Base-by-base conservation (phyloP, 1,140 invertebrate species). In the Aphaenogaster rudis region DNA sequence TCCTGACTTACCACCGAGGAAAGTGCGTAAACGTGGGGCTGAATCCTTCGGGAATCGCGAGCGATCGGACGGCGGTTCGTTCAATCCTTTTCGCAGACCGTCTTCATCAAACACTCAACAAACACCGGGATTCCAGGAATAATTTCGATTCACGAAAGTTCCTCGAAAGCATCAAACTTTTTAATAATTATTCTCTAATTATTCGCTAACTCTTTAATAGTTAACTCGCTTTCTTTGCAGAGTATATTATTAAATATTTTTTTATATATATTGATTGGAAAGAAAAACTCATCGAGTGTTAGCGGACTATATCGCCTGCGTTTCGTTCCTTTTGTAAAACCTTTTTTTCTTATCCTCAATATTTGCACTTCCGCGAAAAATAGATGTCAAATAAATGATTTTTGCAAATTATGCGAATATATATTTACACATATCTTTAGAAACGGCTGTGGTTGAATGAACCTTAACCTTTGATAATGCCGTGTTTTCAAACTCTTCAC, bases 11-110 rank as follows among this genome's bases (percentile, higher is more conserved):
- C 50, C 36, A 28, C 48, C 36, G 80, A 84, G 57, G 54, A 61
- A 61, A 76, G 42, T 84, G 80, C 54, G 57, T 63, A 74, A 84
- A 61, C 21, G 2, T 45, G n/a, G 13, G 17, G 54, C 7, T 45
- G 6, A n/a, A 36, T 42, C 17, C 13, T 13, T 8, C 1, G 17
- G 45, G 15, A 74, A 84, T 82, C 67, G 9, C 42, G 54, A 48
- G 36, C 48, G 39, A 21, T 64, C 28, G 42, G 21, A 42, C 15
- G 21, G 9, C n/a, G 21, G 45, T 7, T 57, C 52, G 33, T 76
- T 76, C 36, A 36, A 63, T 11, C 4, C 7, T 78, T 4, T n/a
- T 21, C 9, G 6, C 33, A 45, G 7, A 45, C 2, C 2, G 61
- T 39, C 45, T 77, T 45, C 17, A 71, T 50, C 3, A 0, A 57